phyloP scores from a whole-genome alignment of 2,113 vertebrate genomes.

The Ammospiza caudacuta region DNA sequence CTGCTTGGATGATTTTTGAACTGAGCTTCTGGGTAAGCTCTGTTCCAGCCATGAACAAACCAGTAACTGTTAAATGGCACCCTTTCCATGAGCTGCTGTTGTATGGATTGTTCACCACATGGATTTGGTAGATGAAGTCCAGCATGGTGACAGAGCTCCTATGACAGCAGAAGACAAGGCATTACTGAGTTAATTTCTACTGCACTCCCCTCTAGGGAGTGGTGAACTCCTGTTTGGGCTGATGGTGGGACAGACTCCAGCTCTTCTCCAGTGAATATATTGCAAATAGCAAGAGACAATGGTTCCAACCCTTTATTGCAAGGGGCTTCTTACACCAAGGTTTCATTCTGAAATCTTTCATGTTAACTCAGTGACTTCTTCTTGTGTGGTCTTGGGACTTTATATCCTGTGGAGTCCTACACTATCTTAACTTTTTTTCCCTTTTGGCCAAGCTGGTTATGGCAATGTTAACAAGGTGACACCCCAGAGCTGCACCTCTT shows the following conservation, averaged over 20 bases:
- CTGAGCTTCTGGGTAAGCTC: not conserved
- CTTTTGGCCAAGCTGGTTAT: not conserved
- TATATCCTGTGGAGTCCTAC: not conserved
- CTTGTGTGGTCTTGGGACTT: not conserved
- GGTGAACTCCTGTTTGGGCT: not conserved
- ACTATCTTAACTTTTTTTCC: not conserved
- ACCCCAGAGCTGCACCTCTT: not conserved
- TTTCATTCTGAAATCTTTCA: not conserved
- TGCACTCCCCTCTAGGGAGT: not conserved
- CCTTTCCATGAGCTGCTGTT: not conserved
- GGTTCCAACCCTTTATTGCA: not conserved
- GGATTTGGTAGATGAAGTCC: not conserved
- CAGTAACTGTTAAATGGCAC: not conserved
- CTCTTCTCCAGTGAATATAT: not conserved
- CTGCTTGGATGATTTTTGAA: not conserved
- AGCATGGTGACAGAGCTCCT: not conserved
- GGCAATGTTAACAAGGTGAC: not conserved
- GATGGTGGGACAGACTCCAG: not conserved
- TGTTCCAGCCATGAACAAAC: not conserved
- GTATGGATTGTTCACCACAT: not conserved
- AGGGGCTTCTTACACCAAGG: not conserved
- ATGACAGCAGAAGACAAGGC: not conserved
- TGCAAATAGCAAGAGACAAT: not conserved
- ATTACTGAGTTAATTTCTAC: not conserved
- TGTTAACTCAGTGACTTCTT: not conserved